These are phyloP conservation scores for Myiozetetes cayanensis DNA, from an alignment of 2,113 vertebrate genomes.

Conservation along the genomic window DNA sequence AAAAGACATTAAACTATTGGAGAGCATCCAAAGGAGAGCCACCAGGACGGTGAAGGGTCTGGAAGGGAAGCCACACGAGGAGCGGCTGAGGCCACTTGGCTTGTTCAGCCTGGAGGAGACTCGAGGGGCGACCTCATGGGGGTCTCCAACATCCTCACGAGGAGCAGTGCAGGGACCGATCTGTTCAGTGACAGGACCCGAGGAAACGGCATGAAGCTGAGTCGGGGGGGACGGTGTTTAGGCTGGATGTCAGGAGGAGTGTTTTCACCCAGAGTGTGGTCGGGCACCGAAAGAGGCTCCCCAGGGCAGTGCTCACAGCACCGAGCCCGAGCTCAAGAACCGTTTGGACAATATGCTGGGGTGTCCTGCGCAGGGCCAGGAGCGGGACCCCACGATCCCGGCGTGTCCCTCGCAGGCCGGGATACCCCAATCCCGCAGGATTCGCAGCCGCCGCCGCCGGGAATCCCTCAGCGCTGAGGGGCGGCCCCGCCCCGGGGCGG, in stretches of 20 bases:
- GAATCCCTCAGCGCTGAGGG: not conserved
- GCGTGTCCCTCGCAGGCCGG: fast-evolving
- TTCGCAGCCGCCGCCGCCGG: too few species aligned
- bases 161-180: not conserved
- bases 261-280: not conserved
- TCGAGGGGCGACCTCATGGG: not conserved
- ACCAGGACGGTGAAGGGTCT: not conserved
- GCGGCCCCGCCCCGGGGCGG: not conserved
- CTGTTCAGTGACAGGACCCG: not conserved
- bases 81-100: not conserved
- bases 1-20: not conserved
- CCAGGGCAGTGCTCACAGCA: not conserved
- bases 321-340: not conserved
- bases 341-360: not conserved
- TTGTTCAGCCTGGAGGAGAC: not conserved
- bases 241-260: not conserved
- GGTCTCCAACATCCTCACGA: too few species aligned
- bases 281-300: not conserved
- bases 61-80: not conserved
- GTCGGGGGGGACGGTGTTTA: not conserved
- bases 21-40: not conserved
- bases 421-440: too few species aligned
- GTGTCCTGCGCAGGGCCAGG: not conserved
- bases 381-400: not conserved
- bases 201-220: not conserved